Conservation (phyloP, 2,113 vertebrate species). For the Fukomys damarensis region DNA sequence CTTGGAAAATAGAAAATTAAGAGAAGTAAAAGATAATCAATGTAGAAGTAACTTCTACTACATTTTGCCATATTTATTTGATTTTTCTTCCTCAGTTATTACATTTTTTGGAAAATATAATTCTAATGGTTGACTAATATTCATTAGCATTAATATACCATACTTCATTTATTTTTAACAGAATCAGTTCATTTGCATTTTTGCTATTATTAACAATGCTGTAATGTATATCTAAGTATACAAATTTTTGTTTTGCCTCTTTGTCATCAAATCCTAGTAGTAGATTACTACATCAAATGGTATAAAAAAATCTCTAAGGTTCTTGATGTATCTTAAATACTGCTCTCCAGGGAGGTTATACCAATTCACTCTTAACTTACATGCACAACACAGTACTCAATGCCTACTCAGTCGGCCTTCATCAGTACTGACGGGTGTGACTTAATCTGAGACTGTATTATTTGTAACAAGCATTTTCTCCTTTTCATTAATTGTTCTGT, state of each 20-base stretch:
- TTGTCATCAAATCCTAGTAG: background rate
- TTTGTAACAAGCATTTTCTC: background rate
- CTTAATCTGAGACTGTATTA: background rate
- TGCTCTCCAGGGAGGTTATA: background rate
- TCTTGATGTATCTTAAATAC: background rate
- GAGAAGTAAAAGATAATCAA: background rate
- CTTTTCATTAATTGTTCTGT: background rate
- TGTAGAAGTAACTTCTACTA: background rate
- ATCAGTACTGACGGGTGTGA: background rate
- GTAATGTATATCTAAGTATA: background rate
- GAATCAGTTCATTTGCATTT: background rate
- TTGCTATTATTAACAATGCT: background rate
- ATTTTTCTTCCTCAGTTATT: background rate
- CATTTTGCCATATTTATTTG: background rate
- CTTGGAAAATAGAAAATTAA: background rate
- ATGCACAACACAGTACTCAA: background rate
- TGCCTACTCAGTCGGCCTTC: background rate
- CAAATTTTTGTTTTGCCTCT: background rate
- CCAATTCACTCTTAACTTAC: background rate
- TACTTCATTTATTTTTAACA: background rate
- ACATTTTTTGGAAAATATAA: conserved; percentile 25
- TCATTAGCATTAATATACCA: background rate
- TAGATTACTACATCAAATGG: background rate
- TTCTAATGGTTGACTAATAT: background rate
- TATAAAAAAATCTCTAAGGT: background rate